A percentile compares a stretch with the other conserved stretches of the same genome.
Evolutionary conservation across 1,140 invertebrate species (phyloP).

Genomic region (Neodiprion virginianus): DNA sequence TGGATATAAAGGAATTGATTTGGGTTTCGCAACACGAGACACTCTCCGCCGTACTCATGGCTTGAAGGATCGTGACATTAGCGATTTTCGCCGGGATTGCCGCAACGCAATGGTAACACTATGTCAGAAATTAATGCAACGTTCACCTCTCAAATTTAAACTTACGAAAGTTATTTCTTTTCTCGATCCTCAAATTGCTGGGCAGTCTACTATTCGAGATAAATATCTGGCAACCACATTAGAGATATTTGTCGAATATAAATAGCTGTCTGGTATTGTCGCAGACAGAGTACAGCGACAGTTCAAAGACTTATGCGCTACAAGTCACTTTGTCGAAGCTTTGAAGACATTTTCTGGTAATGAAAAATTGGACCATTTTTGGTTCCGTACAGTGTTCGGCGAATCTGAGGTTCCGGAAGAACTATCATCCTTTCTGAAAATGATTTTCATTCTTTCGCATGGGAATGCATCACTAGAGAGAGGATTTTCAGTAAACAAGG

Average conservation of each 20-base stretch:
- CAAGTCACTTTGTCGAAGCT: conserved; percentile 3
- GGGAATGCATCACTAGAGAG: conserved; percentile 28
- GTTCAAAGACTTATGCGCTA: conserved; percentile 14
- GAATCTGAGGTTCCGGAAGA: conserved; percentile 23
- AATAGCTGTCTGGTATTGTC: conserved; percentile 9
- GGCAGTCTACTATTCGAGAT: neutral
- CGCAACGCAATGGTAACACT: conserved; percentile 19
- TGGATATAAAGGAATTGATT: conserved; percentile 17
- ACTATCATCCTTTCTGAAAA: conserved; percentile 20
- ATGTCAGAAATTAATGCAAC: conserved; percentile 15
- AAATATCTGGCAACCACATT: conserved; percentile 13
- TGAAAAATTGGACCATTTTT: conserved; percentile 23
- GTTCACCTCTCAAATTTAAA: conserved; percentile 21
- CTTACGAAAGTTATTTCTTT: conserved; percentile 21
- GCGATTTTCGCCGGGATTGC: conserved; percentile 27
- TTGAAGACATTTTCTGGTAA: conserved; percentile 1
- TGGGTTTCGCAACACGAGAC: conserved; percentile 24
- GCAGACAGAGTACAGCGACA: conserved; percentile 17
- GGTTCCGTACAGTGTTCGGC: conserved; percentile 18
- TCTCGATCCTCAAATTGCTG: conserved; percentile 24
- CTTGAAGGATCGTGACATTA: conserved; percentile 22
- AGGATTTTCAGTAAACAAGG: conserved; percentile 34
- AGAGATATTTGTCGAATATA: conserved; percentile 15
- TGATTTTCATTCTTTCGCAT: conserved; percentile 28
- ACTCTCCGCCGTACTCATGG: conserved; percentile 17